phyloP scores from a whole-genome alignment of 2,113 vertebrate species.

The Phaethon lepturus region DNA sequence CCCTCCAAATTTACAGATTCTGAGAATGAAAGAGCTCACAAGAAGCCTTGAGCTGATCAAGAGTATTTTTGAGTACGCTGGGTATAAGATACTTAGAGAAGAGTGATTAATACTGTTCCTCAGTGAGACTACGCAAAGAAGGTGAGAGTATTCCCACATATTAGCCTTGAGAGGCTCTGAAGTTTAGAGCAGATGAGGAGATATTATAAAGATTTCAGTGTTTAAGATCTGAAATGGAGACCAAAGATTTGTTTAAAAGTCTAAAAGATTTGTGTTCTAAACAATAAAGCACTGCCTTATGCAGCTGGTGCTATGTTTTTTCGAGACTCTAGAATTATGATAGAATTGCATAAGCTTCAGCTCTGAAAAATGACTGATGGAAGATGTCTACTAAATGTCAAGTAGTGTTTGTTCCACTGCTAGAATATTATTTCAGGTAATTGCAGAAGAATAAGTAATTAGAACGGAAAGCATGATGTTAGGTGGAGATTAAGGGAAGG shows the following conservation, averaged over 20 bases:
- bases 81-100: background rate
- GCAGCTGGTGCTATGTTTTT: background rate
- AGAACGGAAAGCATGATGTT: background rate
- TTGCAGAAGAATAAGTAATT: constrained; percentile 46
- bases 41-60: background rate
- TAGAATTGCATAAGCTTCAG: constrained; percentile 12
- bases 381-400: constrained; percentile 42
- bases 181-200: background rate
- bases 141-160: background rate
- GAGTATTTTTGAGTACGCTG: background rate
- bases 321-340: constrained; percentile 10
- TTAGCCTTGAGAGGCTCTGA: background rate
- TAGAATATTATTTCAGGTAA: constrained; percentile 13
- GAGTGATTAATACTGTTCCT: background rate
- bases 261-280: background rate
- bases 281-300: background rate
- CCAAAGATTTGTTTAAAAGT: background rate
- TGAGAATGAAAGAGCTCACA: background rate
- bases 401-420: background rate
- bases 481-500: background rate
- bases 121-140: background rate
- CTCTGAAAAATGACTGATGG: constrained; percentile 51
- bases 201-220: background rate
- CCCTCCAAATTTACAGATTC: background rate
- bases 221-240: background rate